Percentiles rank a stretch among this genome's conserved stretches.
Conservation (phyloP, 1,140 invertebrate species). For the Holcopasites calliopsidis region DNA sequence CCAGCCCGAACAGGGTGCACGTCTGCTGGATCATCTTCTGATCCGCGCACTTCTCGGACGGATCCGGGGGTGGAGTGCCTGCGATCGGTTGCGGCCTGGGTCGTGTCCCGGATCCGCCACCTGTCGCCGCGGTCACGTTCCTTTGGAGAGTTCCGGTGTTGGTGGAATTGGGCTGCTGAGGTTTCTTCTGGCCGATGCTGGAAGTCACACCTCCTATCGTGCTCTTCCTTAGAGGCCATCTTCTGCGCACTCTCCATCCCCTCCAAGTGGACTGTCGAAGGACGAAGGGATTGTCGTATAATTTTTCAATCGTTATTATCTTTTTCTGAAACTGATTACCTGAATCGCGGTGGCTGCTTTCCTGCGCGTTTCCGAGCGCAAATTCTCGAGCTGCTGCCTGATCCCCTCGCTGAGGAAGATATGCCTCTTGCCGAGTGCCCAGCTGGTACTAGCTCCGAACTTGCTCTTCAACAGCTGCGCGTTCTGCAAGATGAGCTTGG, state of each 20-base stretch:
- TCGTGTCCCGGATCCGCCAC: slow-evolving; percentile 79
- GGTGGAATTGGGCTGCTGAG: slow-evolving; percentile 54
- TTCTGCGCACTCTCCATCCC: slow-evolving; percentile 86
- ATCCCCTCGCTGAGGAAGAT: slow-evolving; percentile 97
- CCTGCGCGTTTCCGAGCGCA: slow-evolving; percentile 87
- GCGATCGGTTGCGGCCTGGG: slow-evolving; percentile 93
- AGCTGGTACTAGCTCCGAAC: slow-evolving; percentile 85
- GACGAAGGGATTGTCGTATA: slow-evolving; percentile 51
- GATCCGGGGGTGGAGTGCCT: slow-evolving; percentile 88
- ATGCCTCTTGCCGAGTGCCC: slow-evolving; percentile 95
- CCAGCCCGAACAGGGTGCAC: slow-evolving; percentile 92
- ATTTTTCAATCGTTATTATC: not conserved
- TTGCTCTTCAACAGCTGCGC: slow-evolving; percentile 81
- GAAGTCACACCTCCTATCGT: slow-evolving; percentile 66
- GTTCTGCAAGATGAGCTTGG: slow-evolving; percentile 87
- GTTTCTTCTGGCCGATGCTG: slow-evolving; percentile 61
- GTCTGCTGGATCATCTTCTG: slow-evolving; percentile 93
- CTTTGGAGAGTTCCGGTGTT: slow-evolving; percentile 69
- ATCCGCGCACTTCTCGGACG: slow-evolving; percentile 88
- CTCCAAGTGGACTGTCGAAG: slow-evolving; percentile 89
- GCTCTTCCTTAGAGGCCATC: slow-evolving; percentile 84
- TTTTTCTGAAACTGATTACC: slow-evolving; percentile 52
- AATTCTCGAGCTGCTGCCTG: slow-evolving; percentile 91
- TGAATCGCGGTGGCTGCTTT: slow-evolving; percentile 85
- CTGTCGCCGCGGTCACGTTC: slow-evolving; percentile 65